Evolutionary conservation across 2,888 invertebrate genomes (phyloP).

Genomic region (Arenicola marina): DNA sequence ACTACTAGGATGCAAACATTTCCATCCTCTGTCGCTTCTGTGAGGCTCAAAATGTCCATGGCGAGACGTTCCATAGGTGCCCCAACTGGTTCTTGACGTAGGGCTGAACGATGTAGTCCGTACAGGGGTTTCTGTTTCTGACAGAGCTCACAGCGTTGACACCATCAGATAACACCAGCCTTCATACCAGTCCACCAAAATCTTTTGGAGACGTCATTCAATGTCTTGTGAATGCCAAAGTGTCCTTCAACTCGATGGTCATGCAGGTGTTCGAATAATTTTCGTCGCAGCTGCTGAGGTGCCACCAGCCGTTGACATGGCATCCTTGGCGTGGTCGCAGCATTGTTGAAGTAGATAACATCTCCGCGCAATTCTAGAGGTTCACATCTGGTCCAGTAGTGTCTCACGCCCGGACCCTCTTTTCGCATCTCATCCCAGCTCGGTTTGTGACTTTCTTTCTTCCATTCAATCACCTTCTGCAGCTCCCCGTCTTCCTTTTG

Average conservation of each 20-base stretch:
- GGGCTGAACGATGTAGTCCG: background rate
- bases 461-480: background rate
- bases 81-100: slow-evolving; percentile 5
- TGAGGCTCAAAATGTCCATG: too few species aligned
- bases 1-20: slow-evolving; percentile 22
- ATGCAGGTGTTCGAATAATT: too few species aligned
- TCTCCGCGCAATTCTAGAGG: too few species aligned
- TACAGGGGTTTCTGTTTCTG: background rate
- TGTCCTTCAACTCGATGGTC: background rate
- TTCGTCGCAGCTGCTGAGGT: too few species aligned
- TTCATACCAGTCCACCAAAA: background rate
- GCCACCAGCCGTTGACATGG: too few species aligned
- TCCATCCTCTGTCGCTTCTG: too few species aligned
- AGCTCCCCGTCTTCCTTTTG: background rate
- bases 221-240: background rate
- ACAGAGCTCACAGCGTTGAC: slow-evolving; percentile 1
- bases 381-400: too few species aligned
- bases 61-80: too few species aligned
- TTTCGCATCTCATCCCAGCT: background rate
- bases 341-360: too few species aligned
- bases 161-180: background rate
- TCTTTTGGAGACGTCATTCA: background rate
- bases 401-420: too few species aligned
- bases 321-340: too few species aligned
- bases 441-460: background rate